Evolutionary conservation across 2,888 invertebrate genomes (phyloP), one percentile per base, ranked within the genome.

Genomic region (Lutraria lutraria): DNA sequence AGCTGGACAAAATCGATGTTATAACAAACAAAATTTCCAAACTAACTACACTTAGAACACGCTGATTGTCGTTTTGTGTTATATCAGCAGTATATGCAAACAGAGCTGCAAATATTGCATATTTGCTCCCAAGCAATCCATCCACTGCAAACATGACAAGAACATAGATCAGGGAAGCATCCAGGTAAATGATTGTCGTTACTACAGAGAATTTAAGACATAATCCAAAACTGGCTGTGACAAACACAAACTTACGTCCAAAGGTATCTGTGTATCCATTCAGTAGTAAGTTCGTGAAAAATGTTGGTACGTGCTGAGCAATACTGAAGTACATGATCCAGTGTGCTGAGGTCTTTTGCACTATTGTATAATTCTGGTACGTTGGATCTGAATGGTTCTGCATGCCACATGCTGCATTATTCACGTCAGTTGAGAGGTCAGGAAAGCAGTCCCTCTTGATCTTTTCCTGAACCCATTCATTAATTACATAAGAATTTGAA

Each of bases 381-480:
- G 81, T 80, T 15, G n/a, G 53, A 52, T 83, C 83, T 19, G 89
- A 85, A 60, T 87, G 81, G 72, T 87, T 87, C 15, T 80, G 53
- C 19, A 52, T 68, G 25, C 56, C 76, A n/a, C 89, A 89, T 8
- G 84, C 72, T n/a, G 68, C 54, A 25, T 83, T 68, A 13, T 29
- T 60, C 43, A 4, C 8, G 25, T 54, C 25, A 10, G 12, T 31
- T 16, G 82, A 56, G 21, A 60, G 76, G 34, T 89, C 81, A 34
- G 84, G 56, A 21, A 87, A 82, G 12, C 63, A 34, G 19, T 81
- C 60, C 52, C 53, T 54, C 34, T 85, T 79, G 52, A 87, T 82
- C 25, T 76, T 84, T 29, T 53, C 34, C 68, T 87, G 87, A 4
- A 84, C 85, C 89, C 89, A 89, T 72, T 89, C 89, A 81, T 87